Base-by-base conservation (phyloP, 1,140 invertebrate genomes). In the Drosophila mojavensis region DNA sequence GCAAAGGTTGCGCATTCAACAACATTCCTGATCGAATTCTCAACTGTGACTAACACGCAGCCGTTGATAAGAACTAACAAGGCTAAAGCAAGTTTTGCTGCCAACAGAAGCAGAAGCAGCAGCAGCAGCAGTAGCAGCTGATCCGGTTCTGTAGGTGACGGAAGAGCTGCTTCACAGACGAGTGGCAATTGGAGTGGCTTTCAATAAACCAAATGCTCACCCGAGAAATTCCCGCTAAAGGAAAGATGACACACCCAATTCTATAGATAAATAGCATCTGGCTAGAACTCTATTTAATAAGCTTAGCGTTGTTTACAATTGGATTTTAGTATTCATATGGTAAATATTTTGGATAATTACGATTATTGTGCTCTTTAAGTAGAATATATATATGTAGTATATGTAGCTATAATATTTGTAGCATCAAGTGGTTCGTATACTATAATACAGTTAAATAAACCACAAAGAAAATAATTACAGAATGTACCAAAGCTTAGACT, bases 211-310 rank as follows among this genome's bases (percentile, higher is more conserved):
- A 6, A 4, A 33, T 33, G 30, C 30, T 6, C 6, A 3, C 7
- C 36, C 13, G 36, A 39, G 9, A 39, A 39, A 39, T 39, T 39
- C 36, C 36, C 10, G 0, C 36, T 39, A 39, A 39, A 11, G 10
- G 11, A 4, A 54, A 11, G n/a, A 41, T 60, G 67, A 55, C 43
- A 41, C 62, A 39, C 24, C 10, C 15, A 13, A 2, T 50, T 74
- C 13, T 69, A 56, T 74, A 69, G 71, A 56, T 74, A 69, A 69
- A 74, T 68, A 74, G 65, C 70, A 55, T 73, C 65, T 75, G 53
- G 85, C 79, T 85, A 82, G 78, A 86, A 81, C 75, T 78, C 66
- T 88, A 50, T 58, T 86, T 83, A 86, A 79, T 86, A 79, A 77
- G 77, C 74, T 68, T 77, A 73, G 59, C 69, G 64, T 65, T 79